A percentile compares a stretch with the other conserved stretches of the same genome.
phyloP scores from a whole-genome alignment of 2,113 vertebrate genomes.

The Apeltes quadracus region DNA sequence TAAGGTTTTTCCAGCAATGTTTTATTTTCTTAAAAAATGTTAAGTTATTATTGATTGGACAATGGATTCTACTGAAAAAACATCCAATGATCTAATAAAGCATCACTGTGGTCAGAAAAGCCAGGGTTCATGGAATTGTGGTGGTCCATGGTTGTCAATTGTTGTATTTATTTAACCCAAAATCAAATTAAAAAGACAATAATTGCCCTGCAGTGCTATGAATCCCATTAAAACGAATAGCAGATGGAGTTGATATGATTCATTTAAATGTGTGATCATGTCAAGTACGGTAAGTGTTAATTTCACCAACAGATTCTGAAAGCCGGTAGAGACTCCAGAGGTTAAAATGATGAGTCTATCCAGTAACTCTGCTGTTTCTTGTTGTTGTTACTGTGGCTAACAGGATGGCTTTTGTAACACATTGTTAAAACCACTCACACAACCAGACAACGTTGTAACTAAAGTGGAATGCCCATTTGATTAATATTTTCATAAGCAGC shows the following conservation, averaged over 20 bases:
- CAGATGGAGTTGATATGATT: not conserved
- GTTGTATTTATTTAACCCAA: slow-evolving; percentile 27
- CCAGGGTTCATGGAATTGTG: not conserved
- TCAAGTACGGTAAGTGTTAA: slow-evolving; percentile 3
- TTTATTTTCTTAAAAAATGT: not conserved
- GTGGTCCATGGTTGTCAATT: no score
- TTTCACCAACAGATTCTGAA: slow-evolving; percentile 14
- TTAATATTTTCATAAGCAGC: not conserved
- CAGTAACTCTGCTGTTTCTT: not conserved
- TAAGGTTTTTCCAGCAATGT: not conserved
- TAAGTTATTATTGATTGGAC: not conserved
- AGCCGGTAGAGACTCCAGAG: slow-evolving; percentile 1
- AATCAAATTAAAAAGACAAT: slow-evolving; percentile 20
- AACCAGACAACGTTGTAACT: not conserved
- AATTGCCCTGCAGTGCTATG: slow-evolving; percentile 5
- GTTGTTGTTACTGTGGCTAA: slow-evolving; percentile 8
- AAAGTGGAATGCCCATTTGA: not conserved
- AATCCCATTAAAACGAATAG: slow-evolving; percentile 2
- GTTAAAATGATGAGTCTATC: not conserved
- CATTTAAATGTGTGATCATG: not conserved
- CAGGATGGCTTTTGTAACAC: not conserved
- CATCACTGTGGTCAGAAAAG: not conserved
- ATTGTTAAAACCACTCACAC: not conserved
- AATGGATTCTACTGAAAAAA: not conserved
- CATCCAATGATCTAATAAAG: not conserved